A percentile compares a stretch with the other conserved stretches of the same genome.
Evolutionary conservation across 2,113 vertebrate genomes (phyloP).

Genomic region (Hyla sarda): DNA sequence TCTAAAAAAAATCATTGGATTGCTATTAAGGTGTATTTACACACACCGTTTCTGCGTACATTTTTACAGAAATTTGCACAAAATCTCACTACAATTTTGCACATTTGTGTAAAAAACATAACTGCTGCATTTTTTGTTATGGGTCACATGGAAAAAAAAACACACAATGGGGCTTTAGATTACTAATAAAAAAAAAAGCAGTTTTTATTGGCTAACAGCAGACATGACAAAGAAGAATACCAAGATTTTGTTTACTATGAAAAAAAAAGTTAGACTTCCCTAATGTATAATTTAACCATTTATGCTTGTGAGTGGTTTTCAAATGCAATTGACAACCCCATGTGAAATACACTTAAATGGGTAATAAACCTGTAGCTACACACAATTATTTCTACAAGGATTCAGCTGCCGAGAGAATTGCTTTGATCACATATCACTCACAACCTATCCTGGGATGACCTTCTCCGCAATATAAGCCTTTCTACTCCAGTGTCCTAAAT

Average conservation of each 20-base stretch:
- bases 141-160: too few relatives aligned
- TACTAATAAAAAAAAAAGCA: too few relatives aligned
- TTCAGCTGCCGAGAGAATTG: not conserved
- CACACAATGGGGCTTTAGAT: too few relatives aligned
- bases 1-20: too few relatives aligned
- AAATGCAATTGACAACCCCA: not conserved
- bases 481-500: not conserved
- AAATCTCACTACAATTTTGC: too few relatives aligned
- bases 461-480: not conserved
- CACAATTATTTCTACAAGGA: not conserved
- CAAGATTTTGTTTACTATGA: not conserved
- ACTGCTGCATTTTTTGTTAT: too few relatives aligned
- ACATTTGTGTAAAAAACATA: too few relatives aligned
- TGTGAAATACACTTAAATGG: not conserved
- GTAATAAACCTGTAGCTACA: not conserved
- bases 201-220: too few relatives aligned
- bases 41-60: too few relatives aligned
- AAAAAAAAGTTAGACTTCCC: not conserved
- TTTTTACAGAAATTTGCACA: too few relatives aligned
- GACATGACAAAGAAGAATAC: too few relatives aligned
- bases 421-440: conserved; percentile 14
- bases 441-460: conserved; percentile 5
- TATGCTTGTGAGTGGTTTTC: not conserved
- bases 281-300: not conserved
- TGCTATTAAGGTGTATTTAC: too few relatives aligned